Conservation (phyloP, 2,113 vertebrate genomes). For the Cygnus atratus region DNA sequence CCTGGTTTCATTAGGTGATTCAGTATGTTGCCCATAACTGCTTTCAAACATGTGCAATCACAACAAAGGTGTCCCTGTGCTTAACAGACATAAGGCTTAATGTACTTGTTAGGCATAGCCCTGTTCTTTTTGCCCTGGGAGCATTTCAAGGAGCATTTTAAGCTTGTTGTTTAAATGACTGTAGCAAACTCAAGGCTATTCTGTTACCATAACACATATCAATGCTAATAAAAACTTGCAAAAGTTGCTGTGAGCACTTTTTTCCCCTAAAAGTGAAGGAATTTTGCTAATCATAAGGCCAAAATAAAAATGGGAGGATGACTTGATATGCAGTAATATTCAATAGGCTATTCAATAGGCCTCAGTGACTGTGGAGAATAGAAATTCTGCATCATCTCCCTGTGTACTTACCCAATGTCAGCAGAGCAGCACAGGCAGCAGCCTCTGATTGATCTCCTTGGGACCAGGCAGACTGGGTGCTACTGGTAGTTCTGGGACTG, state of each 20-base stretch:
- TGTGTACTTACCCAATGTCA: neutral
- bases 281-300: neutral
- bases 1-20: neutral
- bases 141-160: neutral
- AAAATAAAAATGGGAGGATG: neutral
- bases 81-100: conserved; percentile 24
- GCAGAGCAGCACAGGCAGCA: neutral
- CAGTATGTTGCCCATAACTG: neutral
- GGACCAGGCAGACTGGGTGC: neutral
- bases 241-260: neutral
- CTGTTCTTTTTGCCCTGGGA: conserved; percentile 20
- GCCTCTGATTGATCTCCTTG: neutral
- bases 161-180: neutral
- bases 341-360: neutral
- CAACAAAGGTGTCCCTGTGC: neutral
- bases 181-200: neutral
- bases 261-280: neutral
- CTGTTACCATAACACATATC: neutral
- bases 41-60: neutral
- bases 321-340: neutral
- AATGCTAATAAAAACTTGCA: neutral
- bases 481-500: neutral
- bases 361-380: fast-evolving
- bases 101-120: neutral
- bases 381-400: neutral